Conservation (phyloP, 2,797 vertebrate genomes). For the Pangasius macronema region DNA sequence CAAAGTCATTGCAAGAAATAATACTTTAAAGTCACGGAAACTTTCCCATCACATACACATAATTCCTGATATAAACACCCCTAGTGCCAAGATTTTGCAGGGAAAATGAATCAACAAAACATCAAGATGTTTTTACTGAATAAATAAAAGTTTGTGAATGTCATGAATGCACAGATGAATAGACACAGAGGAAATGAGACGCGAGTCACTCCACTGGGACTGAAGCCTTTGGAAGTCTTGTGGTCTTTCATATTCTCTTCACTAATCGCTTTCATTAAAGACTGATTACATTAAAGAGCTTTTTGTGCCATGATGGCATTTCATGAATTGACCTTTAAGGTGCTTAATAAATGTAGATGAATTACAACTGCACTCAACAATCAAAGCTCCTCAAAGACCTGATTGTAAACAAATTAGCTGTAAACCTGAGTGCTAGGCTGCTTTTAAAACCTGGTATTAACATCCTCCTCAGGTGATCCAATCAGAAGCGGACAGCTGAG, state of each 20-base stretch:
- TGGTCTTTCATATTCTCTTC: conserved; percentile 16
- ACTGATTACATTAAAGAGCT: neutral
- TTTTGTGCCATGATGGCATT: conserved; percentile 5
- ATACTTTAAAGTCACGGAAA: conserved; percentile 1
- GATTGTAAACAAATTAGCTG: neutral
- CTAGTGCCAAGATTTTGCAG: neutral
- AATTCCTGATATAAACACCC: neutral
- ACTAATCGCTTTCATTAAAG: neutral
- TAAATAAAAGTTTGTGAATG: neutral
- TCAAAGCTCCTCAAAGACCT: neutral
- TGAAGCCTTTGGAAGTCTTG: neutral
- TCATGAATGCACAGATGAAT: neutral
- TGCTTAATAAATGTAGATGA: neutral
- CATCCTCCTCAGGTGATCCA: neutral
- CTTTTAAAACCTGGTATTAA: neutral
- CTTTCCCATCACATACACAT: conserved; percentile 10
- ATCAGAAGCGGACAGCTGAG: neutral
- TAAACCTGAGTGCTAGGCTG: neutral
- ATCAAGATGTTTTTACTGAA: neutral
- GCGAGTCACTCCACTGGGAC: neutral
- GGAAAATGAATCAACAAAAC: neutral
- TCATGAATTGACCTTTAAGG: neutral
- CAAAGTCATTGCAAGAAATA: conserved; percentile 40
- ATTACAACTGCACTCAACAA: neutral
- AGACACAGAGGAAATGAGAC: neutral